Conservation (phyloP, 2,797 vertebrate genomes). For the Dromococcyx pavoninus region DNA sequence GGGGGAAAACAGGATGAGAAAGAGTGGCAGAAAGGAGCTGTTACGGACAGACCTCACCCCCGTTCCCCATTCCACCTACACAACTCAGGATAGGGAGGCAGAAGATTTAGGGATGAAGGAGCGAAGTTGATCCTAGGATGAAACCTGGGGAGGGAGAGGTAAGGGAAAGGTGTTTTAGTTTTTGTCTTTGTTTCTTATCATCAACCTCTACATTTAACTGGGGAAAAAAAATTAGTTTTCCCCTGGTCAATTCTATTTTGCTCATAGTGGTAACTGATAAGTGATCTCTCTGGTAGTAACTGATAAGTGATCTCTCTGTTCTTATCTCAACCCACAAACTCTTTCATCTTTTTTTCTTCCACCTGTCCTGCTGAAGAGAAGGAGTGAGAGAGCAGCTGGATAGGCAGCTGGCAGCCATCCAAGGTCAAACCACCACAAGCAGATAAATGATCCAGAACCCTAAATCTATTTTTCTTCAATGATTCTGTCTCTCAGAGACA, state of each 20-base stretch:
- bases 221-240: not conserved
- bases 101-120: not conserved
- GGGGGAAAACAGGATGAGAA: not conserved
- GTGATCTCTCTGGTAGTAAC: not conserved
- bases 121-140: not conserved
- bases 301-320: not conserved
- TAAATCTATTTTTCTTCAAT: not conserved
- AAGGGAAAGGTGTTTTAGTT: not conserved
- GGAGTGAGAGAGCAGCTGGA: not conserved
- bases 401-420: not conserved
- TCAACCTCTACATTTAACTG: not conserved
- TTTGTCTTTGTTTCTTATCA: not conserved
- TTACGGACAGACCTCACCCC: not conserved
- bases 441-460: not conserved
- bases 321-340: not conserved
- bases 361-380: not conserved
- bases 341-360: not conserved
- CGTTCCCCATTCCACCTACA: not conserved
- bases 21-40: not conserved
- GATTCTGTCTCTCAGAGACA: not conserved
- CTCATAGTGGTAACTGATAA: not conserved
- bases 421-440: not conserved
- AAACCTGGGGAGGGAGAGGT: not conserved
- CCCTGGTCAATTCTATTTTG: not conserved
- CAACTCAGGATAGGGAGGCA: not conserved